Evolutionary conservation across 2,113 vertebrate genomes (phyloP), one percentile per base, ranked within the genome.

Genomic region (Microcebus jonahi): DNA sequence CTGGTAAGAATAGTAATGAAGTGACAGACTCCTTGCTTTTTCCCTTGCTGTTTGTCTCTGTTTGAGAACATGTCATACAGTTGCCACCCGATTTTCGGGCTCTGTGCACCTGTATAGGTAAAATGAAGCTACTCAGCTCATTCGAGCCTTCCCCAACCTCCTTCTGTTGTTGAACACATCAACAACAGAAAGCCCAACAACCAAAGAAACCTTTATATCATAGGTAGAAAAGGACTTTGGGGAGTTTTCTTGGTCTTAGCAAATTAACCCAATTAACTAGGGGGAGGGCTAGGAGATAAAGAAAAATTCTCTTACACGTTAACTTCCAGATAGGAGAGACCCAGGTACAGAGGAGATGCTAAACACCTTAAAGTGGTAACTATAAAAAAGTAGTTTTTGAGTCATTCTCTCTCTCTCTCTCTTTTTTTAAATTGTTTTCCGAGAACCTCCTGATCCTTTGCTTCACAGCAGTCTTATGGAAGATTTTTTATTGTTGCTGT

Each of bases 191-290:
- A 81, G 67, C 42, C 29, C 15, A 93, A n/a, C 75, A 83, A 36
- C 21, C 45, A 53, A 27, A 77, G 67, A 75, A 61, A 91, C 21
- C 17, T 68, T 79, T 57, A 57, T 57, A 57, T 21, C 27, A 50
- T 21, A 88, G 53, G 68, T 90, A 39, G 50, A 90, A 86, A 73
- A 73, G 65, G 84, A 88, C 75, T 95, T 81, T 76, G 84, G 77
- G 76, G 45, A 75, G 36, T 96, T 95, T 86, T 86, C 55, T 75
- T 96, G 25, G 29, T 79, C 50, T 91, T 39, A 84, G 42, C 76
- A 91, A 96, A 92, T 92, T 84, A 90, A 84, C 71, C 34, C 71
- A 94, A 8, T 92, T 97, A 97, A 73, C 76, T 50, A 27, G 53
- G 18, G 39, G 25, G 61, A 63, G 61, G 61, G 45, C 21, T 67